phyloP scores from a whole-genome alignment of 2,113 vertebrate genomes.

The Micronycteris hirsuta region DNA sequence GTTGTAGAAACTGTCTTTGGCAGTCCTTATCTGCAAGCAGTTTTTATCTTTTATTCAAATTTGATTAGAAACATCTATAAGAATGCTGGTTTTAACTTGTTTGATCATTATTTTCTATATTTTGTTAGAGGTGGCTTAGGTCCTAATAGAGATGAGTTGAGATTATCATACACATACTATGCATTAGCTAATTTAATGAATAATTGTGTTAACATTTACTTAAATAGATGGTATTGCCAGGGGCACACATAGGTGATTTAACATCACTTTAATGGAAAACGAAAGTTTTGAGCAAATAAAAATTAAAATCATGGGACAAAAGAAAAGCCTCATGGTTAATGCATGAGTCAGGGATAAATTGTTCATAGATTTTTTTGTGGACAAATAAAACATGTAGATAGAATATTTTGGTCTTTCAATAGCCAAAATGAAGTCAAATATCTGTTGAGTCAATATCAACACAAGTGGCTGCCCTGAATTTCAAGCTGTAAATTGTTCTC shows the following conservation, averaged over 20 bases:
- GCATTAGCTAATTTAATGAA: conserved; percentile 10
- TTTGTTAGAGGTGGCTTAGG: background rate
- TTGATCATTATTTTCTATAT: background rate
- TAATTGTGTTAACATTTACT: conserved; percentile 5
- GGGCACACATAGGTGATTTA: background rate
- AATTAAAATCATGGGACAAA: background rate
- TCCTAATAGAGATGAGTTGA: background rate
- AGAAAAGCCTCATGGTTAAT: background rate
- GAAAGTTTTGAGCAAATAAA: conserved; percentile 16
- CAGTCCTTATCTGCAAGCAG: background rate
- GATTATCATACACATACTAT: background rate
- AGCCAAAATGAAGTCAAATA: background rate
- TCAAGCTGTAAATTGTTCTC: background rate
- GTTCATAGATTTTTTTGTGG: conserved; percentile 3
- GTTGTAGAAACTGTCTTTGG: background rate
- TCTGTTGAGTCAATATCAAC: background rate
- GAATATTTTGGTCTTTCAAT: background rate
- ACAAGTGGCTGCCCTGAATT: background rate
- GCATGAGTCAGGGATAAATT: background rate
- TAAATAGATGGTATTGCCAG: background rate
- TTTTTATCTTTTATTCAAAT: conserved; percentile 33
- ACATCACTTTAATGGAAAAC: background rate
- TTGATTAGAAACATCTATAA: background rate
- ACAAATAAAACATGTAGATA: background rate
- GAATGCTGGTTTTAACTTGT: background rate